Conservation (phyloP, 2,888 invertebrate species). For the Ceramica pisi region DNA sequence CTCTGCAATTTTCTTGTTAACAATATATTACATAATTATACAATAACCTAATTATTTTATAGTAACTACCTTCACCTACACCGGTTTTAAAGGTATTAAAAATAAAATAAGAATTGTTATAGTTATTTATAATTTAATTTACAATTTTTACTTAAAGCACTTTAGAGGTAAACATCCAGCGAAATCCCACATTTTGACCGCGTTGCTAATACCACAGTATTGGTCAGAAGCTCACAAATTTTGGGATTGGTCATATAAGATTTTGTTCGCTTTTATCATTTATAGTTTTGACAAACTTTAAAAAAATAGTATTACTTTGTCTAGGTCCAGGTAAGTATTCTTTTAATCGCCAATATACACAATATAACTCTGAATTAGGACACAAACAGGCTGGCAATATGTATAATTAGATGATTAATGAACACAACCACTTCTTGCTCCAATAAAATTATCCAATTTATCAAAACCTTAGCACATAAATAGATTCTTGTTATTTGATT, state of each 20-base stretch:
- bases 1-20: constrained; percentile 13
- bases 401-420: not conserved
- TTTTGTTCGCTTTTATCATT: not conserved
- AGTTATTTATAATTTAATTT: too few relatives aligned
- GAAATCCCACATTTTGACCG: not conserved
- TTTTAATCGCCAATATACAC: too few relatives aligned
- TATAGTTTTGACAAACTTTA: too few relatives aligned
- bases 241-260: not conserved
- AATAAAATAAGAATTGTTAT: not conserved
- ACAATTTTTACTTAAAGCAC: not conserved
- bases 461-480: constrained; percentile 42
- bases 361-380: not conserved
- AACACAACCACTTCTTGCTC: not conserved
- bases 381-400: not conserved
- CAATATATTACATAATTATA: not conserved
- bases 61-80: not conserved
- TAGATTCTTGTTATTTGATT: constrained; percentile 32
- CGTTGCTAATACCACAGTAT: too few relatives aligned
- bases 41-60: not conserved
- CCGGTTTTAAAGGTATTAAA: not conserved
- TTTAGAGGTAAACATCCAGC: not conserved
- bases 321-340: too few relatives aligned
- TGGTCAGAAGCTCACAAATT: not conserved
- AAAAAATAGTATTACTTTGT: too few relatives aligned
- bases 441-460: constrained; percentile 8